Evolutionary conservation across 2,113 vertebrate genomes (phyloP).

Genomic region (Mesocricetus auratus): DNA sequence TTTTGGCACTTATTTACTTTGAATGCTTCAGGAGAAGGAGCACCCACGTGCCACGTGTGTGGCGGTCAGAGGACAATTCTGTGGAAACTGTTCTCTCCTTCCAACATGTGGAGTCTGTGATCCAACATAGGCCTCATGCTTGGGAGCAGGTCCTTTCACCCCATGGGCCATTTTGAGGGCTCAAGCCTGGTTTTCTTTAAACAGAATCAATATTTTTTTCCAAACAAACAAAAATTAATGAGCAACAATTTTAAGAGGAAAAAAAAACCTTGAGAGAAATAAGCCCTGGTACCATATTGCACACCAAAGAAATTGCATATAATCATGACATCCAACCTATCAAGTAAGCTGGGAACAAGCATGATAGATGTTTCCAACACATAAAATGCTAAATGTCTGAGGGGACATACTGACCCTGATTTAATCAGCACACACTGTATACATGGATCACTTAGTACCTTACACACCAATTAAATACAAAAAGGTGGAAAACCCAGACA

Average conservation of each 20-base stretch:
- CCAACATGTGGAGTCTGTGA: not conserved
- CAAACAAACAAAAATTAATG: slow-evolving; percentile 26
- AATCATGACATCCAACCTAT: not conserved
- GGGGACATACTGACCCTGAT: not conserved
- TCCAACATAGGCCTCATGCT: not conserved
- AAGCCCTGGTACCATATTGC: not conserved
- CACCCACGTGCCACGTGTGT: not conserved
- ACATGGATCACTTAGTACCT: not conserved
- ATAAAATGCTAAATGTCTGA: not conserved
- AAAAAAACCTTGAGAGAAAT: not conserved
- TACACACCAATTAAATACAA: slow-evolving; percentile 4
- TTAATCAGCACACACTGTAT: not conserved
- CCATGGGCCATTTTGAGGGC: not conserved
- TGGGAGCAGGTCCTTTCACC: not conserved
- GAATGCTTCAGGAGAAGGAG: too few relatives aligned
- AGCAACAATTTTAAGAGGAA: slow-evolving; percentile 1
- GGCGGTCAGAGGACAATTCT: not conserved
- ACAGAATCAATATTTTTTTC: slow-evolving; percentile 10
- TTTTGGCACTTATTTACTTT: not conserved
- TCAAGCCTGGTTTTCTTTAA: not conserved
- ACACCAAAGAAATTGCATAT: not conserved
- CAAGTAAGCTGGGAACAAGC: not conserved
- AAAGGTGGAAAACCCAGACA: slow-evolving; percentile 23
- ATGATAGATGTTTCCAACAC: not conserved
- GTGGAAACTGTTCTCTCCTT: not conserved